Evolutionary conservation across 2,888 invertebrate species (phyloP).

Genomic region (Pecten maximus): DNA sequence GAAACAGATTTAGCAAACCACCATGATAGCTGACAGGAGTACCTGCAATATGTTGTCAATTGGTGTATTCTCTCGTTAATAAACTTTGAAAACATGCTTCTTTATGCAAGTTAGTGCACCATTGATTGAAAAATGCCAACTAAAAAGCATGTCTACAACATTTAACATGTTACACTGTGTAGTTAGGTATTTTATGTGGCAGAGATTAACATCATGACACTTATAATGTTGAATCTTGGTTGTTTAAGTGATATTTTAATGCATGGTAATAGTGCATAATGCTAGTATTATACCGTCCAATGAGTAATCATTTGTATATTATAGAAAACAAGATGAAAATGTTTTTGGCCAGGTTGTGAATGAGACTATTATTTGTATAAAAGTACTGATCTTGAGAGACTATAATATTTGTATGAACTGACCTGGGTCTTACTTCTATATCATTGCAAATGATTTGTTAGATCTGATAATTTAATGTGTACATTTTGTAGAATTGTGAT

Average conservation of each 20-base stretch:
- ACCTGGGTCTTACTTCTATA: not conserved
- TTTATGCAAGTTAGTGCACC: too few species aligned
- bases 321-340: not conserved
- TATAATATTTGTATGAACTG: not conserved
- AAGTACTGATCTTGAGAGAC: not conserved
- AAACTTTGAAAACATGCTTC: too few species aligned
- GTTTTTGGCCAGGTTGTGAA: not conserved
- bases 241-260: not conserved
- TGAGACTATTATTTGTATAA: not conserved
- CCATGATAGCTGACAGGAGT: too few species aligned
- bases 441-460: not conserved
- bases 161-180: too few species aligned
- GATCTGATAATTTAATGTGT: not conserved
- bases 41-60: too few species aligned
- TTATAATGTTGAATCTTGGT: too few species aligned
- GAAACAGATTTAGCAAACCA: too few species aligned
- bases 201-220: too few species aligned
- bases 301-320: not conserved
- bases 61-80: too few species aligned
- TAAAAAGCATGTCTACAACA: too few species aligned
- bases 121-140: too few species aligned
- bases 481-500: constrained; percentile 17
- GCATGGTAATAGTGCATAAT: not conserved
- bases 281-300: not conserved
- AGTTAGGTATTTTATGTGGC: too few species aligned